Evolutionary conservation across 2,113 vertebrate species (phyloP), one percentile per base, ranked within the genome.

Genomic region (Neodontobutis hainanensis): DNA sequence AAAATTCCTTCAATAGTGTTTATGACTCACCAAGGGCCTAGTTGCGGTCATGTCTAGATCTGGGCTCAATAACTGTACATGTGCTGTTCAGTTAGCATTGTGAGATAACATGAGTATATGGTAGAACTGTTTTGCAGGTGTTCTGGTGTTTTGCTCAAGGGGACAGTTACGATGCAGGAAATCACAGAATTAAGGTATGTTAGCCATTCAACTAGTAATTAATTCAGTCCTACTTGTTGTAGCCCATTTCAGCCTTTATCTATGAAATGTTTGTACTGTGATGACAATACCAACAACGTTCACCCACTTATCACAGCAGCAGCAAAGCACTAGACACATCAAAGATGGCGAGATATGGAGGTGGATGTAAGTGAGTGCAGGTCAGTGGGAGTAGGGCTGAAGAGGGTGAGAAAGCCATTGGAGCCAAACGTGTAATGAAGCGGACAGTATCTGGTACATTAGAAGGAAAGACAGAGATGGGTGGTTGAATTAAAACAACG

Each of bases 21-120:
- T 53, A 59, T 87, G 86, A 90, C 61, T 89, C 84, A 88, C 27
- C 60, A 6, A 10, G 10, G 35, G 32, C 60, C 36, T 68, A 75
- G 78, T 68, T 60, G 81, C 57, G 71, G 70, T 2, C 11, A 49
- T 38, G 56, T 61, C 45, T 53, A 34, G 16, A 45, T 67, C 62
- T 73, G 35, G n/a, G 56, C 57, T 32, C 58, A 61, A 61, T 53
- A 2, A 58, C 42, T 68, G 70, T 75, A 73, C 68, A 73, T 65
- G 61, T 53, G 56, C 27, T 45, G 34, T 36, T 44, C 2, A 5
- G 49, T n/a, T 48, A 27, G 47, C 9, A 19, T 51, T 68, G 34
- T 50, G 57, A 67, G 49, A 47, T 46, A 61, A 32, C 8, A 58
- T 15, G 38, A 49, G 75, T 53, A 40, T 56, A 42, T 78, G 72